Percentiles rank a stretch among this genome's conserved stretches.
Evolutionary conservation across 2,797 vertebrate species (phyloP).

Genomic region (Fistularia tabacaria): DNA sequence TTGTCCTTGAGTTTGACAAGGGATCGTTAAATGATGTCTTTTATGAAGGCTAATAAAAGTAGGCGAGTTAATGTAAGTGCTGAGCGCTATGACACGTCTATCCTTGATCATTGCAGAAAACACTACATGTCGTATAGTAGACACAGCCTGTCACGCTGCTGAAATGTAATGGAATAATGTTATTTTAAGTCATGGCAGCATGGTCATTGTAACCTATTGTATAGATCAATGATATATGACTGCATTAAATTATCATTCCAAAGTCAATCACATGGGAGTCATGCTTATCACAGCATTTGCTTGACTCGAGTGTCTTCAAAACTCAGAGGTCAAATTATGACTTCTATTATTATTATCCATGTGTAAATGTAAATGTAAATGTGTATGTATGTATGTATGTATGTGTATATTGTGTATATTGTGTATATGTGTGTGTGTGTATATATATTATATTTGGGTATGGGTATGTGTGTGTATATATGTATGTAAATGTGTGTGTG

Average conservation of each 20-base stretch:
- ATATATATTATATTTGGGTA: too few relatives aligned
- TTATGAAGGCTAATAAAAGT: constrained; percentile 21
- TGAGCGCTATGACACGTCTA: not conserved
- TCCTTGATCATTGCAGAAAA: not conserved
- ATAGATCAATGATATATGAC: constrained; percentile 14
- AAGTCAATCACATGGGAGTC: constrained; percentile 8
- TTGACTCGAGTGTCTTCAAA: not conserved
- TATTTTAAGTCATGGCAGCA: constrained; percentile 5
- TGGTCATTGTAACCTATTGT: constrained; percentile 5
- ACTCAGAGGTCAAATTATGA: too few relatives aligned
- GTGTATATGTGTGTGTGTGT: too few relatives aligned
- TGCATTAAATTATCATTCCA: constrained; percentile 13
- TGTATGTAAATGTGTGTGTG: too few relatives aligned
- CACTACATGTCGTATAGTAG: not conserved
- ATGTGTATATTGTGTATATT: too few relatives aligned
- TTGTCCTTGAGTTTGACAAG: constrained; percentile 48
- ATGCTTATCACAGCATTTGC: constrained; percentile 1
- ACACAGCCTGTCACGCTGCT: not conserved
- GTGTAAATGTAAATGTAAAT: too few relatives aligned
- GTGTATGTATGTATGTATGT: too few relatives aligned
- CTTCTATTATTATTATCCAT: too few relatives aligned
- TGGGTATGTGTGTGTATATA: too few relatives aligned
- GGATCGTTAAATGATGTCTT: constrained; percentile 34
- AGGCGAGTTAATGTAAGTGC: constrained; percentile 3
- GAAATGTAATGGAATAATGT: constrained; percentile 9